A percentile compares a stretch with the other conserved stretches of the same genome.
phyloP scores from a whole-genome alignment of 2,888 invertebrate genomes.

The Thumatha senex region DNA sequence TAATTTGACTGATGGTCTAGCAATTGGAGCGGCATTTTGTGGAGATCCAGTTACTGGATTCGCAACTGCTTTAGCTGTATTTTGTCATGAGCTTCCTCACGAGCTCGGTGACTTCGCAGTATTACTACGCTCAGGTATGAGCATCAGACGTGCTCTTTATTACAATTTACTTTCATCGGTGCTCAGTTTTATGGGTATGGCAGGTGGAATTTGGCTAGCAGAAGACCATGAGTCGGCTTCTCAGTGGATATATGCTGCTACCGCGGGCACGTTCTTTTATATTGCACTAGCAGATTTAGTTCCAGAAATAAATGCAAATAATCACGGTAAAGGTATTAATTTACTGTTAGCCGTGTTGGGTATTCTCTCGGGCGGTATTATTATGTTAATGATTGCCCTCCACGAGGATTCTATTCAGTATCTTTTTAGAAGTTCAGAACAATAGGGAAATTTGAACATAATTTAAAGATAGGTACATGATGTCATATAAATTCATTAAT shows the following conservation, averaged over 20 bases:
- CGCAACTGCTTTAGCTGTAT: slow-evolving; percentile 90
- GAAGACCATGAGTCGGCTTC: slow-evolving; percentile 87
- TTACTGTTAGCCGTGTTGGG: slow-evolving; percentile 86
- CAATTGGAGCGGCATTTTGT: slow-evolving; percentile 91
- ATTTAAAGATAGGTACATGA: neutral
- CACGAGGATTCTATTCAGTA: slow-evolving; percentile 85
- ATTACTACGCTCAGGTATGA: slow-evolving; percentile 90
- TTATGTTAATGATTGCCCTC: slow-evolving; percentile 89
- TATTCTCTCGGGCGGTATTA: slow-evolving; percentile 86
- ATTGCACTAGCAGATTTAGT: slow-evolving; percentile 92
- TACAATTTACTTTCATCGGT: slow-evolving; percentile 90
- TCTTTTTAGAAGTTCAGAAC: slow-evolving; percentile 73
- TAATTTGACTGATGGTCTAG: slow-evolving; percentile 91
- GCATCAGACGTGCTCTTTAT: slow-evolving; percentile 86
- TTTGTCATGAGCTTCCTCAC: slow-evolving; percentile 92
- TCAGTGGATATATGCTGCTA: slow-evolving; percentile 90
- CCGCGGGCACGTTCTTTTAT: slow-evolving; percentile 92
- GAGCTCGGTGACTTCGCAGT: slow-evolving; percentile 93
- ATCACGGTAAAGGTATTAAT: slow-evolving; percentile 77
- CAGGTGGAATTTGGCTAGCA: slow-evolving; percentile 87
- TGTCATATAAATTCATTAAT: neutral
- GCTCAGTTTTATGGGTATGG: slow-evolving; percentile 90
- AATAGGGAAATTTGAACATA: slow-evolving; percentile 44
- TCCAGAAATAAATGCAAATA: slow-evolving; percentile 83
- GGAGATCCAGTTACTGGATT: slow-evolving; percentile 88